Percentiles rank a stretch among this genome's conserved stretches.
phyloP scores from a whole-genome alignment of 2,888 invertebrate genomes.

The Limnephilus marmoratus region DNA sequence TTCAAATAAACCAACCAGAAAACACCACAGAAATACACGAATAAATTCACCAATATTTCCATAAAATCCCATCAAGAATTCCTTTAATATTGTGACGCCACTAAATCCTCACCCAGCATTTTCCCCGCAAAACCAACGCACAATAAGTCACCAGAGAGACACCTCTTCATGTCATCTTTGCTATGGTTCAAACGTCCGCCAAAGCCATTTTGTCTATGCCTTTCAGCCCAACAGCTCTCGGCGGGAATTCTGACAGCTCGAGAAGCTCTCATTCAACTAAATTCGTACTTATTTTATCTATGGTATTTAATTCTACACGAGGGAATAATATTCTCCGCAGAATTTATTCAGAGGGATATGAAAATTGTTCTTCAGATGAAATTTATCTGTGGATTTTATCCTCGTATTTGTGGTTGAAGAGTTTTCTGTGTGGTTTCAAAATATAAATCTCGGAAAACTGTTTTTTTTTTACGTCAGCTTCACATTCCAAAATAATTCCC shows the following conservation, averaged over 20 bases:
- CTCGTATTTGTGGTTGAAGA: background rate
- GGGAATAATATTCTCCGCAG: background rate
- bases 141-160: background rate
- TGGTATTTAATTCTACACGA: background rate
- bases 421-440: background rate
- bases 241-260: constrained; percentile 47
- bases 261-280: constrained; percentile 11
- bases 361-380: background rate
- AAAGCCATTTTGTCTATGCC: constrained; percentile 48
- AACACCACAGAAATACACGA: background rate
- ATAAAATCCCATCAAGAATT: background rate
- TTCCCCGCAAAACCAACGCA: background rate
- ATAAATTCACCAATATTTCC: background rate
- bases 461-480: too few relatives aligned
- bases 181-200: constrained; percentile 47
- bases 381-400: background rate
- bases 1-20: background rate
- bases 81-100: background rate
- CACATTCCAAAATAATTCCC: too few relatives aligned
- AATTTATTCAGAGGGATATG: background rate
- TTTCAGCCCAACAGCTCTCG: background rate
- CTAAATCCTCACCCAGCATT: background rate
- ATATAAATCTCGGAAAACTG: background rate
- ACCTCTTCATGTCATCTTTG: constrained; percentile 50
- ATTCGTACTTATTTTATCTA: background rate